These are phyloP conservation scores for Tragelaphus imberbis DNA, from an alignment of 2,113 vertebrate species.

Conservation along the genomic window DNA sequence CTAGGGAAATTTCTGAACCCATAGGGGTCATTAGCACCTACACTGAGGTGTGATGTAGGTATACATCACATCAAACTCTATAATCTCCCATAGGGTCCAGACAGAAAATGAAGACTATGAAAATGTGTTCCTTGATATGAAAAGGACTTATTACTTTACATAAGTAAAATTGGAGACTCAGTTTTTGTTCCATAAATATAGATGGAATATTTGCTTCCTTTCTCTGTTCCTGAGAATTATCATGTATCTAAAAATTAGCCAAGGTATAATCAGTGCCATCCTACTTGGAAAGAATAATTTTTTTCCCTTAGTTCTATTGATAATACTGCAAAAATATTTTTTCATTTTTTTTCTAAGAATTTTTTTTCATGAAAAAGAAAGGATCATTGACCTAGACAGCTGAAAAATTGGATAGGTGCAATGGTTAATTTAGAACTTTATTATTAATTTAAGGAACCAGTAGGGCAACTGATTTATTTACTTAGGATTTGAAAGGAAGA, in stretches of 20 bases:
- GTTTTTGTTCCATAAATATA: not conserved
- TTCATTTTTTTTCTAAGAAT: not conserved
- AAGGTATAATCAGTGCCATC: not conserved
- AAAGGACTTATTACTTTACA: not conserved
- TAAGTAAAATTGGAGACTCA: not conserved
- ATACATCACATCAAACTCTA: not conserved
- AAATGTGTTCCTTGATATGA: not conserved
- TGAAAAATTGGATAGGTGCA: not conserved
- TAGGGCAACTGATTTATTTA: not conserved
- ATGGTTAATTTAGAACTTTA: not conserved
- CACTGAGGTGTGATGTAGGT: not conserved
- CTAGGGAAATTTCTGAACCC: not conserved
- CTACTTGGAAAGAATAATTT: not conserved
- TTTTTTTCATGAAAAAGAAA: not conserved
- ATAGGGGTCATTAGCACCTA: not conserved
- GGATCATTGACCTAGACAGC: not conserved
- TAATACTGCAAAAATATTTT: not conserved
- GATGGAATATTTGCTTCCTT: not conserved
- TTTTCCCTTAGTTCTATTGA: not conserved
- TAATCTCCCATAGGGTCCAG: not conserved
- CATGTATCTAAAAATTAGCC: not conserved
- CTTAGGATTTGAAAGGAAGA: not conserved
- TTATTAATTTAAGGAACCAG: not conserved
- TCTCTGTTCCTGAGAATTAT: not conserved
- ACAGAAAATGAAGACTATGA: not conserved